phyloP scores from a whole-genome alignment of 30 jellyfish, hydroid and myxozoan genomes.

The Aurelia coerulea region DNA sequence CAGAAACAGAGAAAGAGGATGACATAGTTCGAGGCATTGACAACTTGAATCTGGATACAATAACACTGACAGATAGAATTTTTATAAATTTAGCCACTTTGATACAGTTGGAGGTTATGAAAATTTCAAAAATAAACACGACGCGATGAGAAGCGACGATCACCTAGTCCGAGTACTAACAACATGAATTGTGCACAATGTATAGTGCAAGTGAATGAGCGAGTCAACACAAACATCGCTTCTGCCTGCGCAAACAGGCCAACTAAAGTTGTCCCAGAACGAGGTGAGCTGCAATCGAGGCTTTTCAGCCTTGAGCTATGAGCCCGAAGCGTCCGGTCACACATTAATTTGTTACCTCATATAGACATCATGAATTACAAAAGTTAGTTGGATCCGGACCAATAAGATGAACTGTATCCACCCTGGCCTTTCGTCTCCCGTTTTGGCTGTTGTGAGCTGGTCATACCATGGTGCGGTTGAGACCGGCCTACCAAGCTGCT shows the following conservation, averaged over 20 bases:
- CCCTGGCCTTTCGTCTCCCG: slow-evolving; percentile 54
- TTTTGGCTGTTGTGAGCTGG: slow-evolving; percentile 62
- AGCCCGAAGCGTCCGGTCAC: slow-evolving; percentile 2
- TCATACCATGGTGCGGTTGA: slow-evolving; percentile 61
- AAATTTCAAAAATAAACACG: slow-evolving; percentile 69
- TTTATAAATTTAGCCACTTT: slow-evolving; percentile 72
- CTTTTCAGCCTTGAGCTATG: too few relatives aligned
- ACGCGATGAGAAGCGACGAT: slow-evolving; percentile 16
- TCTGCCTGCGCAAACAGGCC: slow-evolving; percentile 7
- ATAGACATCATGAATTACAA: slow-evolving; percentile 34
- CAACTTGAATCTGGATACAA: slow-evolving; percentile 18
- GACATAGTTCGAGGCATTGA: slow-evolving; percentile 1
- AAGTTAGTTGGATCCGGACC: slow-evolving; percentile 59
- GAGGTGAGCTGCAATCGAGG: slow-evolving; percentile 2
- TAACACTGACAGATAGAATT: slow-evolving; percentile 55
- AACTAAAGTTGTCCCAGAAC: slow-evolving; percentile 23
- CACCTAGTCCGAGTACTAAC: slow-evolving; percentile 20
- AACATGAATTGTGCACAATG: background rate
- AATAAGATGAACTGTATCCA: slow-evolving; percentile 36
- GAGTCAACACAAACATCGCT: too few relatives aligned
- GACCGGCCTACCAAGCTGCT: slow-evolving; percentile 40
- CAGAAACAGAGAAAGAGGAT: background rate
- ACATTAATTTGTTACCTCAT: slow-evolving; percentile 20
- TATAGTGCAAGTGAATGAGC: too few relatives aligned
- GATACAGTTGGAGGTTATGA: slow-evolving; percentile 63